Evolutionary conservation across 2,113 vertebrate species (phyloP), one percentile per base, ranked within the genome.

Genomic region (Vimba vimba): DNA sequence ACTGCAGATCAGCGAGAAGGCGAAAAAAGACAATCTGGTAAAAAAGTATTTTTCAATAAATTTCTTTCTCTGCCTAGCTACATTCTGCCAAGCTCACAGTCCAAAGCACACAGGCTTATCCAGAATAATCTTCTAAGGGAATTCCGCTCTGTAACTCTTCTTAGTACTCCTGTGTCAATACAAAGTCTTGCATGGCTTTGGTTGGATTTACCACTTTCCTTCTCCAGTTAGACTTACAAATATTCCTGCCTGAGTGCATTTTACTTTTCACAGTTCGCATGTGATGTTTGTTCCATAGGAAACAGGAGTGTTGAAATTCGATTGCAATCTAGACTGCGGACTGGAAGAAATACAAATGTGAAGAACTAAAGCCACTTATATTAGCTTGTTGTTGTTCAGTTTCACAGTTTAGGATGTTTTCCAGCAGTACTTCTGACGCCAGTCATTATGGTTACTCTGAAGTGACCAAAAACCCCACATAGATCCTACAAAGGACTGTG

Each of bases 1-100:
- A 90, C 86, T 85, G 85, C 69, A 91, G 91, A 90, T 91, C 87
- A 89, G 74, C 84, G 73, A 77, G 84, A 86, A 85, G 74, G 80
- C 45, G 68, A 76, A 82, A 87, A 83, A 81, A 79, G 64, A 73
- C 74, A 85, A 83, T 74, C 83, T 86, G 87, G 88, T 83, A 33
- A 57, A 91, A 68, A 89, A 85, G 83, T 89, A 69, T 39, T 86
- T 82, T 89, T 85, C 85, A 86, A 85, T 88, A 87, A 86, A 64
- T 47, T 76, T 81, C 43, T 71, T 83, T 62, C 33, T 79, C 71
- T 80, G 73, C 83, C 71, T 86, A 73, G 62, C 69, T 87, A 87
- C 52, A 17, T 86, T 19, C 79, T 87, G 84, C 83, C 85, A 88
- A 88, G 59, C 50, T n/a, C 73, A n/a, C 74, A 87, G 85, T 87